phyloP scores from a whole-genome alignment of 2,113 vertebrate genomes.

The Gymnarchus niloticus region DNA sequence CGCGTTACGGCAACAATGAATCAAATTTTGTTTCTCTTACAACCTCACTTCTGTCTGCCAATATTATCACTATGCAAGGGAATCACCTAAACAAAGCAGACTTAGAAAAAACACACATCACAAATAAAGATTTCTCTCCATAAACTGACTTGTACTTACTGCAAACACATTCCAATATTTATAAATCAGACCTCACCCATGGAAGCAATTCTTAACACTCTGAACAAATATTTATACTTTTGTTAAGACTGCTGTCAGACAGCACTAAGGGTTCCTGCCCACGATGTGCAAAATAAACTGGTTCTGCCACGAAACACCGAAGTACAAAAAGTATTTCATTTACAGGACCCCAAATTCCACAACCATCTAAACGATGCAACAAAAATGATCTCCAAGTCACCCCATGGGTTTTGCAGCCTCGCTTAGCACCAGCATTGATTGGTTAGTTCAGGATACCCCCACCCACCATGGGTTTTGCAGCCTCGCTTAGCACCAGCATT shows the following conservation, averaged over 20 bases:
- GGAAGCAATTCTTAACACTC: constrained; percentile 7
- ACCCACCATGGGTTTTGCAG: too few species aligned
- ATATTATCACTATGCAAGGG: background rate
- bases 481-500: too few species aligned
- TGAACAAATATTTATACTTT: constrained; percentile 8
- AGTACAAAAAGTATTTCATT: too few species aligned
- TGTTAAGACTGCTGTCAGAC: background rate
- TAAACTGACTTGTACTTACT: constrained; percentile 8
- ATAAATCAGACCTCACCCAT: background rate
- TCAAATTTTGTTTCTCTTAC: background rate
- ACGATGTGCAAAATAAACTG: too few species aligned
- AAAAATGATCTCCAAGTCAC: too few species aligned
- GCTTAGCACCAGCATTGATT: too few species aligned
- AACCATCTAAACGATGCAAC: too few species aligned
- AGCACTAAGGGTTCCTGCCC: too few species aligned
- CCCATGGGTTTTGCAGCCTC: too few species aligned
- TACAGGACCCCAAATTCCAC: too few species aligned
- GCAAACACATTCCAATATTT: background rate
- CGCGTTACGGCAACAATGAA: background rate
- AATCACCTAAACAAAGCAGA: constrained; percentile 7
- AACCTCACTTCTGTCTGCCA: background rate
- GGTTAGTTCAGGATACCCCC: too few species aligned
- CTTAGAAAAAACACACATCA: constrained; percentile 1
- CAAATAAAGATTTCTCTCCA: constrained; percentile 17
- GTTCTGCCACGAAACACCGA: too few species aligned